Evolutionary conservation across 2,888 invertebrate genomes (phyloP).

Genomic region (Nowickia ferox): DNA sequence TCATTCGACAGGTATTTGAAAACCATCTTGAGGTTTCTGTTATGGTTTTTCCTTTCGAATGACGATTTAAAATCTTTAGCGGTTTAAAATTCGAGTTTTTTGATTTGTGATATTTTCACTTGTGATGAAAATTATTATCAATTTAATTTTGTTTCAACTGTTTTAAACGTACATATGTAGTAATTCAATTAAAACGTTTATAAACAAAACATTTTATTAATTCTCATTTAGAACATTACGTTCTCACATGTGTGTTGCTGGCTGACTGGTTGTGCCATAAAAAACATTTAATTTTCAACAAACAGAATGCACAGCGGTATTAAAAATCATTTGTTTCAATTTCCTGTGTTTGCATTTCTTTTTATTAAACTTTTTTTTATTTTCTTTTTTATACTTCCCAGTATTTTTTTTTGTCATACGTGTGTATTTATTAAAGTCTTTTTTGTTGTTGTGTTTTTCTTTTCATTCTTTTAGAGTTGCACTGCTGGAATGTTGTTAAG

Average conservation of each 20-base stretch:
- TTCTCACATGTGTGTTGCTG: not conserved
- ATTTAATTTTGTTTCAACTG: too few species aligned
- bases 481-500: slow-evolving; percentile 19
- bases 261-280: not conserved
- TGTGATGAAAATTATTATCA: too few species aligned
- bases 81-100: too few species aligned
- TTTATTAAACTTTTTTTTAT: not conserved
- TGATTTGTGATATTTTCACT: too few species aligned
- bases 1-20: too few species aligned
- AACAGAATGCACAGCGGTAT: slow-evolving; percentile 33
- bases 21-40: too few species aligned
- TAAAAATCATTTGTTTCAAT: slow-evolving; percentile 53
- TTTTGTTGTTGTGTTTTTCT: slow-evolving; percentile 9
- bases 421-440: slow-evolving; percentile 8
- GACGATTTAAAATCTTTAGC: too few species aligned
- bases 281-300: slow-evolving; percentile 5
- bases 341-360: slow-evolving; percentile 38
- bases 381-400: not conserved
- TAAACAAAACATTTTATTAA: not conserved
- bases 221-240: not conserved
- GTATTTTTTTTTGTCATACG: not conserved
- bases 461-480: not conserved
- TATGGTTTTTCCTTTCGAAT: too few species aligned
- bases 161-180: too few species aligned
- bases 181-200: not conserved